Evolutionary conservation across 2,113 vertebrate genomes (phyloP).

Genomic region (Vanacampus margaritifer): DNA sequence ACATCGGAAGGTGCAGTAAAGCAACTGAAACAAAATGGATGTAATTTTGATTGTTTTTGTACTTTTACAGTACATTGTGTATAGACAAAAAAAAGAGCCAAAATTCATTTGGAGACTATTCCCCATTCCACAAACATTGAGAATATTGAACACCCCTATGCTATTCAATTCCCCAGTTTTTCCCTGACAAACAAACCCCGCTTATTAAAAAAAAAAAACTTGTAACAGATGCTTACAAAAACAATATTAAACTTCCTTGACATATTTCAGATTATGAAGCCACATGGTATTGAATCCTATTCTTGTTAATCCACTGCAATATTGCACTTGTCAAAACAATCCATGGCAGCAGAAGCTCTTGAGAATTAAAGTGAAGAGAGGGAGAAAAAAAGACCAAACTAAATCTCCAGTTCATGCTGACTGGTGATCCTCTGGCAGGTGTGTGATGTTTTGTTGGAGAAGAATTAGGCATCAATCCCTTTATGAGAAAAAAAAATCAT

Average conservation of each 20-base stretch:
- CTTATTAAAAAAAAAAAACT: slow-evolving; percentile 8
- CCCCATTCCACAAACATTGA: no score
- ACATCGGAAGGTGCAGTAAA: neutral
- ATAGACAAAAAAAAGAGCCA: no score
- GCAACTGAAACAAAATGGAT: neutral
- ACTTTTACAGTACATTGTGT: neutral
- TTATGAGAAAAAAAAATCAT: neutral
- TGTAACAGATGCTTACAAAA: slow-evolving; percentile 22
- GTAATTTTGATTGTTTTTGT: neutral
- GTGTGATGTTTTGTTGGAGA: slow-evolving; percentile 16
- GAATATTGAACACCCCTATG: neutral
- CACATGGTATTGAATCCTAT: slow-evolving; percentile 27
- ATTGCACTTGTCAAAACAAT: slow-evolving; percentile 40
- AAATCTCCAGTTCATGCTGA: slow-evolving; percentile 11
- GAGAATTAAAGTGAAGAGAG: slow-evolving; percentile 14
- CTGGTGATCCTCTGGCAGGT: neutral
- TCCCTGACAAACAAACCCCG: slow-evolving; percentile 10
- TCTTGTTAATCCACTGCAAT: slow-evolving; percentile 47
- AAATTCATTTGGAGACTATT: no score
- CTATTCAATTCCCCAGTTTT: slow-evolving; percentile 1
- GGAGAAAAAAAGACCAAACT: neutral
- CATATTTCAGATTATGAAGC: slow-evolving; percentile 48
- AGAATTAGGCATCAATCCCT: neutral
- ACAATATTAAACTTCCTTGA: slow-evolving; percentile 29
- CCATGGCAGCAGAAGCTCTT: slow-evolving; percentile 11